Conservation (phyloP, 2,888 invertebrate genomes). For the Brachypterus glaber region DNA sequence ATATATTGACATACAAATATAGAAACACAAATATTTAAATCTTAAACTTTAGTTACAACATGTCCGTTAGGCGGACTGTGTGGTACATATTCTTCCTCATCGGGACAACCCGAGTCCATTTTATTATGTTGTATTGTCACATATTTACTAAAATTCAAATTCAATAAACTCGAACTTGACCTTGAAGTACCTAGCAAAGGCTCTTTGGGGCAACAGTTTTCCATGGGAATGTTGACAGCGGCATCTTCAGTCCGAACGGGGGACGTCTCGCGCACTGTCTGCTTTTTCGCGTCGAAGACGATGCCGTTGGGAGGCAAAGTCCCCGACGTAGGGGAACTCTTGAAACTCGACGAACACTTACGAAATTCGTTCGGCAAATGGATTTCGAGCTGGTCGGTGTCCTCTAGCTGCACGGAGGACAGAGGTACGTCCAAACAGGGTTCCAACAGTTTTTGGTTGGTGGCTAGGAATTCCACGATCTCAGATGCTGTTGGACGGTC, state of each 20-base stretch:
- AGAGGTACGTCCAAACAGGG: constrained; percentile 72
- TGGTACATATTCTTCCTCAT: constrained; percentile 20
- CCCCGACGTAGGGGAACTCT: constrained; percentile 30
- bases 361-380: constrained; percentile 39
- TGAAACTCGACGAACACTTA: constrained; percentile 36
- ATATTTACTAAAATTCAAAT: constrained; percentile 29
- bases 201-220: constrained; percentile 34
- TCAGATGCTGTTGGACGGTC: constrained; percentile 68
- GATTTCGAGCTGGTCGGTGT: constrained; percentile 50
- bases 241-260: constrained; percentile 6
- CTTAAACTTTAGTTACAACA: background rate
- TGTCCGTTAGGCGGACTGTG: constrained; percentile 8
- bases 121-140: constrained; percentile 24
- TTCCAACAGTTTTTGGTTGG: constrained; percentile 63
- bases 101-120: constrained; percentile 14
- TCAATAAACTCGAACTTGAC: constrained; percentile 28
- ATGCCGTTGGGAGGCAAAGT: constrained; percentile 15
- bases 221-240: constrained; percentile 28
- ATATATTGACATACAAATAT: too few relatives aligned
- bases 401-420: constrained; percentile 63
- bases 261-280: background rate
- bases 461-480: constrained; percentile 72
- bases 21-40: too few relatives aligned
- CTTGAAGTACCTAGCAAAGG: constrained; percentile 34
- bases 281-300: constrained; percentile 7